Evolutionary conservation across 2,797 vertebrate genomes (phyloP).

Genomic region (Darevskia nairensis): DNA sequence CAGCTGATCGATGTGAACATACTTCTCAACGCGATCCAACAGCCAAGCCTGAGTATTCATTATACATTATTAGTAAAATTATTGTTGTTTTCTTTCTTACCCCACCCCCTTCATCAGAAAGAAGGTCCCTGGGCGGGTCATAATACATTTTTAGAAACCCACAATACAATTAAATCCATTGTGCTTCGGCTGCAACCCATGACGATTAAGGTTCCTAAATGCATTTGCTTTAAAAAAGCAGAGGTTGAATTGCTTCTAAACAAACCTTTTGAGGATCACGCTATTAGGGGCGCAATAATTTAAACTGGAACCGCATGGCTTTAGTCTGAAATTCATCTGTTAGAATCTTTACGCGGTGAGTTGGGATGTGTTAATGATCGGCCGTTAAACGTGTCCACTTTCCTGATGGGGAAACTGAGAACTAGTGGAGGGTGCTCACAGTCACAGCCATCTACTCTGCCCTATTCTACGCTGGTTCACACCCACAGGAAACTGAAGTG

Average conservation of each 20-base stretch:
- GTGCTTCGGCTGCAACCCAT: not conserved
- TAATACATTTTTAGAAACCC: too few species aligned
- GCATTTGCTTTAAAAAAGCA: not conserved
- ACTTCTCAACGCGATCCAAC: not conserved
- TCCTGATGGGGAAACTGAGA: not conserved
- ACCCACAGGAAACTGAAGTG: not conserved
- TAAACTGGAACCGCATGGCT: not conserved
- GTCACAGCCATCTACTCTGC: not conserved
- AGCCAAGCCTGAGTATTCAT: not conserved
- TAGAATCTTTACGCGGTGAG: too few species aligned
- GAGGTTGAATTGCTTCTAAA: not conserved
- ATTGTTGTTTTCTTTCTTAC: too few species aligned
- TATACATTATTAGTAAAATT: too few species aligned
- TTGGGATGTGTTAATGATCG: too few species aligned
- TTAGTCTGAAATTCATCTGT: not conserved
- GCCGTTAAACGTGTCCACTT: not conserved
- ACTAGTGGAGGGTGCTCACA: not conserved
- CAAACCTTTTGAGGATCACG: not conserved
- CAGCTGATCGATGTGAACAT: not conserved
- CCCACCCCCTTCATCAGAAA: too few species aligned
- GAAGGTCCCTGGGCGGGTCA: too few species aligned
- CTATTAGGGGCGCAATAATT: not conserved
- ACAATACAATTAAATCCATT: too few species aligned
- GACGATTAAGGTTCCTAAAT: not conserved
- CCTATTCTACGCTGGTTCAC: not conserved